Evolutionary conservation across 2,797 vertebrate species (phyloP).

Genomic region (Pangasius larnaudii): DNA sequence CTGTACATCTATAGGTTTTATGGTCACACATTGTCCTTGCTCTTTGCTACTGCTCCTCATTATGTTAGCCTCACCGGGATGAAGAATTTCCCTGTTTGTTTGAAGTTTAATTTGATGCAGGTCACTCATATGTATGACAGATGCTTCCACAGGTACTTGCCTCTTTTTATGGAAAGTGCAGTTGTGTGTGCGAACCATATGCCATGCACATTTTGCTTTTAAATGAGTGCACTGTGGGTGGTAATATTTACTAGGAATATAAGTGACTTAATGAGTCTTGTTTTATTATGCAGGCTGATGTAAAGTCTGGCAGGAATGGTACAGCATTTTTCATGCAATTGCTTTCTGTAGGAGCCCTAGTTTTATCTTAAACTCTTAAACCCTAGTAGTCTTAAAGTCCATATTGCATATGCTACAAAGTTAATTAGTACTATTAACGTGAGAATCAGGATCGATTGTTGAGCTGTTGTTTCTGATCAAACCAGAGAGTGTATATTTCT

Average conservation of each 20-base stretch:
- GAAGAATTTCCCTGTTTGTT: neutral
- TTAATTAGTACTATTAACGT: neutral
- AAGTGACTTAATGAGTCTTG: conserved; percentile 23
- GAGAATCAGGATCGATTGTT: neutral
- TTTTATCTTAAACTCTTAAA: neutral
- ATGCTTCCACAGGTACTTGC: conserved; percentile 24
- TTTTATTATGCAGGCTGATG: conserved; percentile 18
- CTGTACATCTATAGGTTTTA: neutral
- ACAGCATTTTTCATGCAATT: neutral
- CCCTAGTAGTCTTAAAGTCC: neutral
- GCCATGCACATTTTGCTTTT: conserved; percentile 22
- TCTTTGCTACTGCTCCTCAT: conserved; percentile 4
- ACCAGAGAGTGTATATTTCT: neutral
- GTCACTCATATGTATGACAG: conserved; percentile 29
- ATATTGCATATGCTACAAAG: neutral
- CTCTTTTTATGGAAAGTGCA: conserved; percentile 25
- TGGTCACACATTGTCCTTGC: conserved; percentile 15
- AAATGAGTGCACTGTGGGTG: conserved; percentile 24
- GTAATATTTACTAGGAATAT: conserved; percentile 27
- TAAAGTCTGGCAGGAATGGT: conserved; percentile 39
- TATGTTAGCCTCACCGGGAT: neutral
- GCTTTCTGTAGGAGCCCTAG: neutral
- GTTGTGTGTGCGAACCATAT: conserved; percentile 22
- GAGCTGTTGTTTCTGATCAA: neutral
- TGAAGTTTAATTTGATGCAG: conserved; percentile 18